Evolutionary conservation across 2,797 vertebrate species (phyloP), one percentile per base, ranked within the genome.

Genomic region (Muscicapa striata): DNA sequence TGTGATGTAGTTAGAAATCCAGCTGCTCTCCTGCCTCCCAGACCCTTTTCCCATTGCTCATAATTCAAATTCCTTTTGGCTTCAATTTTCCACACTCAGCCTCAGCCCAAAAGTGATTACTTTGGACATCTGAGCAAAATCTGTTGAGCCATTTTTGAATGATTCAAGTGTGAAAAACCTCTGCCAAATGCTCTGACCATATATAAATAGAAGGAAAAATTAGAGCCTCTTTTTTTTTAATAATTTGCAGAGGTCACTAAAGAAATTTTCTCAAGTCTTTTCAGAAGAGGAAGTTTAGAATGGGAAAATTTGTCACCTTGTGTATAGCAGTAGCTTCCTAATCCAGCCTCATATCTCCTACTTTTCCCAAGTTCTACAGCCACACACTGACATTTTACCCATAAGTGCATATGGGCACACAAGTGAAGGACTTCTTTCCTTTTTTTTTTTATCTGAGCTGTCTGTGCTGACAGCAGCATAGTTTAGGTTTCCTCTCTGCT

Each of bases 61-160:
- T 93, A 93, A 94, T 76, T 95, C 92, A 91, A 57, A 96, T 92
- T 95, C 95, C 73, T 94, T 89, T 96, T 89, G 89, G 89, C 76
- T 86, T 92, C 82, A 76, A 78, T 84, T 94, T 96, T 94, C 85
- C 89, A 82, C 77, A 59, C 69, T 88, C 10, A 4, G 51, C 75
- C 76, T 90, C 84, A 88, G 67, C 69, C 76, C 51, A 76, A 45
- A 92, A 92, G 45, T 90, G 66, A 76, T 84, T 75, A 52, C 0
- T 4, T 46, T 89, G 76, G 89, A 83, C 0, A 29, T 92, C 52
- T 84, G 79, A 92, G 41, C 58, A 84, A 93, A 93, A 94, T 49
- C 79, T 84, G 34, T 93, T 66, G 76, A 88, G 48, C 66, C 32
- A 46, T 61, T 95, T 94, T 82, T 84, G 4, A 86, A 73, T 22